Conservation (phyloP, 2,797 vertebrate genomes). For the Tokudaia tokunoshimensis region DNA sequence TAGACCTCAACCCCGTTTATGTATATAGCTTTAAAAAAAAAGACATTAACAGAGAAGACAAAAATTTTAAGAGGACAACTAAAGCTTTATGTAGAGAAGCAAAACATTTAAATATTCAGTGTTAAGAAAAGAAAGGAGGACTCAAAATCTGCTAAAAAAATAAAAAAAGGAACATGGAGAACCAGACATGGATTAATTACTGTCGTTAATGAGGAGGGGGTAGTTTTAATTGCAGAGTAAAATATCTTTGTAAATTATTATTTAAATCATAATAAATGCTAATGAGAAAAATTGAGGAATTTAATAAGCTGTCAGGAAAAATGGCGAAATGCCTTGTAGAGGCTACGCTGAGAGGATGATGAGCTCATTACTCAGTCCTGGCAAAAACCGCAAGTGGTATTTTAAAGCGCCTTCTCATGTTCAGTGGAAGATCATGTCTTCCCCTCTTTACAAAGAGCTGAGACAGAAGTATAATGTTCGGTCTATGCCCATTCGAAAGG, state of each 20-base stretch:
- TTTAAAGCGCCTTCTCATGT: no score
- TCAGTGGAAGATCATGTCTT: no score
- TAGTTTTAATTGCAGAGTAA: constrained; percentile 68
- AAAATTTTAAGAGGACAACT: background rate
- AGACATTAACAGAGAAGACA: background rate
- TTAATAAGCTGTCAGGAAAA: constrained; percentile 55
- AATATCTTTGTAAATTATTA: constrained; percentile 65
- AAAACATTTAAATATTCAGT: constrained; percentile 6
- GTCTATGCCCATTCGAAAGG: no score
- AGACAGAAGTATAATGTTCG: no score
- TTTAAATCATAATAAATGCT: constrained; percentile 62
- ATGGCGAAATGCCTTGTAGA: background rate
- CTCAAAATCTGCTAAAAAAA: background rate
- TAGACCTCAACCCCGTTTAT: constrained; percentile 2
- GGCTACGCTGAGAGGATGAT: background rate
- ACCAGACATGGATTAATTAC: constrained; percentile 28
- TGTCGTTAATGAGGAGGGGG: constrained; percentile 56
- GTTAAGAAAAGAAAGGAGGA: background rate
- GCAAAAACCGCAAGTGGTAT: background rate
- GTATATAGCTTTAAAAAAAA: constrained; percentile 16
- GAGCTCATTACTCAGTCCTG: background rate
- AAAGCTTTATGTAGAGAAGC: background rate
- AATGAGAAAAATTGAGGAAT: constrained; percentile 61
- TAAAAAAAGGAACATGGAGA: background rate
- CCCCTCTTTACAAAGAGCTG: no score